Evolutionary conservation across 2,113 vertebrate species (phyloP).

Genomic region (Pithys albifrons): DNA sequence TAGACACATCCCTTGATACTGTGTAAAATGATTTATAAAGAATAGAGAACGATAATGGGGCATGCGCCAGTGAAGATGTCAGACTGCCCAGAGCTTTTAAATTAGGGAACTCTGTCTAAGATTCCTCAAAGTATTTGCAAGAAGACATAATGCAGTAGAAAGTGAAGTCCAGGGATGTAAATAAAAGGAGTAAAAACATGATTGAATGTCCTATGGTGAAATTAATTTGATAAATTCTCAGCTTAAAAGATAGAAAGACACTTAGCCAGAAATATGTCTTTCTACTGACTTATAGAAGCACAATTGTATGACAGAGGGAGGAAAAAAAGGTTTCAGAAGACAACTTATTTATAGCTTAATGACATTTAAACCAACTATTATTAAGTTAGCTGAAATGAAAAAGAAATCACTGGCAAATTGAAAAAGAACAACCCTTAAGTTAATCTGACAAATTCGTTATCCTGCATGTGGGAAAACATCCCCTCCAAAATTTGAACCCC

Average conservation of each 20-base stretch:
- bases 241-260: background rate
- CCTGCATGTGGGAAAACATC: constrained; percentile 13
- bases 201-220: background rate
- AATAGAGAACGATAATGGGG: background rate
- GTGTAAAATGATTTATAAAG: background rate
- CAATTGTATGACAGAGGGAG: background rate
- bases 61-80: rapidly evolving
- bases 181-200: background rate
- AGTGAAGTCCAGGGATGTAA: background rate
- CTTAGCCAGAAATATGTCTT: background rate
- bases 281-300: background rate
- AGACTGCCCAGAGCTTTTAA: background rate
- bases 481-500: constrained; percentile 27
- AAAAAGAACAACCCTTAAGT: constrained; percentile 29
- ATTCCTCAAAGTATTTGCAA: background rate
- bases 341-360: background rate
- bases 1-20: background rate
- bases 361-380: constrained; percentile 12
- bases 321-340: background rate
- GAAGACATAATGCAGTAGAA: background rate
- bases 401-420: constrained; percentile 40
- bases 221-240: background rate
- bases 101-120: background rate
- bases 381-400: constrained; percentile 38
- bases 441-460: constrained; percentile 34